Evolutionary conservation across 2,113 vertebrate species (phyloP).

Genomic region (Pimephales promelas): DNA sequence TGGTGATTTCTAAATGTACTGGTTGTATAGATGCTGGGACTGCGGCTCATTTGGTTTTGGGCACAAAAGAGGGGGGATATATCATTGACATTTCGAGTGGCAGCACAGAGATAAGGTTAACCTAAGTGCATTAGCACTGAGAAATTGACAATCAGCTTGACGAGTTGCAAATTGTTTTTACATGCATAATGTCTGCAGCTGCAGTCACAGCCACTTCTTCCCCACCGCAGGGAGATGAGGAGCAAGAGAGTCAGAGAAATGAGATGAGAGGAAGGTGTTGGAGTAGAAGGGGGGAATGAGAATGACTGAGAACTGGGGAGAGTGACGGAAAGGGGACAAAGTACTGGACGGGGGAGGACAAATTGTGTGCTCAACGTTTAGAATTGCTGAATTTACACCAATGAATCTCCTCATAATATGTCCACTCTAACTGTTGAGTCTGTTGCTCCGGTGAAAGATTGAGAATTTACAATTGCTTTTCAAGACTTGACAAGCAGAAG

Average conservation of each 20-base stretch:
- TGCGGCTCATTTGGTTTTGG: conserved; percentile 39
- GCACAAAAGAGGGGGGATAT: conserved; percentile 41
- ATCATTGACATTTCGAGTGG: conserved; percentile 53
- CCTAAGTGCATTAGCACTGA: conserved; percentile 51
- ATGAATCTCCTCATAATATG: neutral
- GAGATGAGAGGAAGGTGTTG: conserved; percentile 41
- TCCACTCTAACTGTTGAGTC: neutral
- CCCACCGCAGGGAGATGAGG: conserved; percentile 20
- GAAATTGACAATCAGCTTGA: conserved; percentile 53
- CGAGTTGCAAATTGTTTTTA: conserved; percentile 47
- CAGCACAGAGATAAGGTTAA: conserved; percentile 52
- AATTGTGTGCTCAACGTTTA: conserved; percentile 36
- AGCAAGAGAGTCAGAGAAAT: conserved; percentile 28
- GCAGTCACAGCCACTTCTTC: conserved; percentile 3
- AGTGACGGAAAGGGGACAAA: conserved; percentile 28
- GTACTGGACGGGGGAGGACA: neutral
- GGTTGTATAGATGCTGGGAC: neutral
- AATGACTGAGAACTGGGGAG: conserved; percentile 13
- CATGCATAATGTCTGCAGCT: conserved; percentile 20
- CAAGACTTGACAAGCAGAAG: neutral
- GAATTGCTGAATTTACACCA: conserved; percentile 16
- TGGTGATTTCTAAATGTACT: conserved; percentile 5
- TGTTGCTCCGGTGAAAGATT: neutral
- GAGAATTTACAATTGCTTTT: conserved; percentile 2
- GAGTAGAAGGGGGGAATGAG: conserved; percentile 44